Evolutionary conservation across 2,113 vertebrate genomes (phyloP).

Genomic region (Centrocercus urophasianus): DNA sequence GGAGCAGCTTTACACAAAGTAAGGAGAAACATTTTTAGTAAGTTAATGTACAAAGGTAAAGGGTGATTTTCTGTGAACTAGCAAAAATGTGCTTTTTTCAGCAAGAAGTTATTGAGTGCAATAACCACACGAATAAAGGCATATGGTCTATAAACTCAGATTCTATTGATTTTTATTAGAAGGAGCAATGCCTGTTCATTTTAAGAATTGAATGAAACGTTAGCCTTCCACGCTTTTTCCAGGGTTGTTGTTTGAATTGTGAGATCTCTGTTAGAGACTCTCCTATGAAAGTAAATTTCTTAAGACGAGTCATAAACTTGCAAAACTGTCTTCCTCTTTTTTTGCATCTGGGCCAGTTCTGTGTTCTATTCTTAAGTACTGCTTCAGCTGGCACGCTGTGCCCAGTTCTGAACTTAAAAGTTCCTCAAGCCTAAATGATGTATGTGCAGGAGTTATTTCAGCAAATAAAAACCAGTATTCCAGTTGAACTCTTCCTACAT

Average conservation of each 20-base stretch:
- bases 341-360: neutral
- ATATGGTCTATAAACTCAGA: neutral
- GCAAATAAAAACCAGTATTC: neutral
- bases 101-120: neutral
- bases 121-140: neutral
- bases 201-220: neutral
- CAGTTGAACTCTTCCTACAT: neutral
- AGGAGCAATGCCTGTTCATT: neutral
- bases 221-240: neutral
- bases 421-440: neutral
- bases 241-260: neutral
- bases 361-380: neutral
- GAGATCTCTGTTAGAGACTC: neutral
- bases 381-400: neutral
- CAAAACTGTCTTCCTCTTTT: neutral
- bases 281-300: neutral
- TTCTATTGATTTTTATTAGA: neutral
- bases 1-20: constrained; percentile 90
- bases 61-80: neutral
- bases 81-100: neutral
- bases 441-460: neutral
- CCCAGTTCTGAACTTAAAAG: neutral
- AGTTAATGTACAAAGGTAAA: neutral
- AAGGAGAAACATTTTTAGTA: constrained; percentile 62
- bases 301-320: neutral